Evolutionary conservation across 1,140 invertebrate species (phyloP).

Genomic region (Eupristina koningsbergeri): DNA sequence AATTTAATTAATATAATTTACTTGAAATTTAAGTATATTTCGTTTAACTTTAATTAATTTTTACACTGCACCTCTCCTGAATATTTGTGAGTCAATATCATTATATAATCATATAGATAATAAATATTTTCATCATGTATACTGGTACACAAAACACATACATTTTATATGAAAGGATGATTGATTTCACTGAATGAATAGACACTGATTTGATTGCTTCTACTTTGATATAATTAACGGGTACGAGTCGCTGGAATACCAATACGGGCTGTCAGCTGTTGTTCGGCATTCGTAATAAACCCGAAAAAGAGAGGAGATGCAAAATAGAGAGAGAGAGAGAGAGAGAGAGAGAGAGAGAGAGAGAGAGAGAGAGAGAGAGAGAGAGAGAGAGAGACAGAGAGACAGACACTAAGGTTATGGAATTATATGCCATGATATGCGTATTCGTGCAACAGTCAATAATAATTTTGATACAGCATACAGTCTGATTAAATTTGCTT

Average conservation of each 20-base stretch:
- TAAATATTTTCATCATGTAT: not conserved
- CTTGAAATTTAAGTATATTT: not conserved
- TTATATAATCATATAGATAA: not conserved
- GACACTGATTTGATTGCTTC: slow-evolving; percentile 3
- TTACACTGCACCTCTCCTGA: not conserved
- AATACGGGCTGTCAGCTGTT: not conserved
- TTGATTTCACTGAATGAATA: slow-evolving; percentile 24
- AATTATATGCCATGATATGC: not conserved
- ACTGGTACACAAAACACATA: not conserved
- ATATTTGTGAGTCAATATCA: not conserved
- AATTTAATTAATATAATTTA: not conserved
- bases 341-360: not conserved
- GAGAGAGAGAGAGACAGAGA: too few species aligned
- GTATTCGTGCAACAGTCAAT: not conserved
- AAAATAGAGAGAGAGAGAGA: too few species aligned
- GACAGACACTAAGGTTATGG: not conserved
- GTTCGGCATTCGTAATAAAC: not conserved
- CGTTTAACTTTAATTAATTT: not conserved
- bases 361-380: not conserved
- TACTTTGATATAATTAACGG: slow-evolving; percentile 30
- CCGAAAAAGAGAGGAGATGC: not conserved
- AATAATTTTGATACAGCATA: not conserved
- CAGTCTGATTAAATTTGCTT: not conserved
- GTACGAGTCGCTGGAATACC: not conserved
- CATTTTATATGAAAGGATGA: not conserved